Evolutionary conservation across 2,888 invertebrate genomes (phyloP).

Genomic region (Nyleta sp.): DNA sequence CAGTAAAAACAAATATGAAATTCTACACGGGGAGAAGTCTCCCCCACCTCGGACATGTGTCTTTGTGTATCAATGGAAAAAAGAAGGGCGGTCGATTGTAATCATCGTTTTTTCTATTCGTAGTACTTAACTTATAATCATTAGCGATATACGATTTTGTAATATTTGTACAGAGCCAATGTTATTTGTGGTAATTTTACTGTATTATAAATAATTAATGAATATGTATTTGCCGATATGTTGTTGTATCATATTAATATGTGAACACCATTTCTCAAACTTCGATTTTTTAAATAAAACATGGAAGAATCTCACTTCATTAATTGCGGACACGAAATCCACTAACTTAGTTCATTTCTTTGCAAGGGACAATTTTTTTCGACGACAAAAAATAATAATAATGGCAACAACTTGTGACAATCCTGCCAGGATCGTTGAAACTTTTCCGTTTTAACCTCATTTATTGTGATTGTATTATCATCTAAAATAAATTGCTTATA

Average conservation of each 20-base stretch:
- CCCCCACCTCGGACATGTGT: too few relatives aligned
- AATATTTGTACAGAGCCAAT: slow-evolving; percentile 77
- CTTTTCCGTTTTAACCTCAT: too few relatives aligned
- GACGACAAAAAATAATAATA: too few relatives aligned
- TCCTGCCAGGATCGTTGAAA: too few relatives aligned
- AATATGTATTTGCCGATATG: slow-evolving; percentile 77
- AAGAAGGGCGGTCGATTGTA: slow-evolving; percentile 66
- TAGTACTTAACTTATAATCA: slow-evolving; percentile 73
- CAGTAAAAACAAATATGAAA: slow-evolving; percentile 10
- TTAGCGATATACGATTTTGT: slow-evolving; percentile 69
- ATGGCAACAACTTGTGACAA: too few relatives aligned
- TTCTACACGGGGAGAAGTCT: too few relatives aligned
- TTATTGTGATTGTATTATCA: not conserved
- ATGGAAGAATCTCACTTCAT: slow-evolving; percentile 71
- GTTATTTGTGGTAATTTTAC: slow-evolving; percentile 73
- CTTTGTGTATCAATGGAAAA: slow-evolving; percentile 51
- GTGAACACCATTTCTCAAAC: slow-evolving; percentile 81
- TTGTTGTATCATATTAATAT: slow-evolving; percentile 79
- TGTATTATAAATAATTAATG: slow-evolving; percentile 72
- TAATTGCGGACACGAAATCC: slow-evolving; percentile 54
- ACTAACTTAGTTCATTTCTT: slow-evolving; percentile 32
- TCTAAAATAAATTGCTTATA: slow-evolving; percentile 5
- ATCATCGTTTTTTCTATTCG: slow-evolving; percentile 70
- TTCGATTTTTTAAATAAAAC: slow-evolving; percentile 80
- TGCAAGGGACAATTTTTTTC: slow-evolving; percentile 10